Evolutionary conservation across 2,888 invertebrate genomes (phyloP).

Genomic region (Brachyopa scutellaris): DNA sequence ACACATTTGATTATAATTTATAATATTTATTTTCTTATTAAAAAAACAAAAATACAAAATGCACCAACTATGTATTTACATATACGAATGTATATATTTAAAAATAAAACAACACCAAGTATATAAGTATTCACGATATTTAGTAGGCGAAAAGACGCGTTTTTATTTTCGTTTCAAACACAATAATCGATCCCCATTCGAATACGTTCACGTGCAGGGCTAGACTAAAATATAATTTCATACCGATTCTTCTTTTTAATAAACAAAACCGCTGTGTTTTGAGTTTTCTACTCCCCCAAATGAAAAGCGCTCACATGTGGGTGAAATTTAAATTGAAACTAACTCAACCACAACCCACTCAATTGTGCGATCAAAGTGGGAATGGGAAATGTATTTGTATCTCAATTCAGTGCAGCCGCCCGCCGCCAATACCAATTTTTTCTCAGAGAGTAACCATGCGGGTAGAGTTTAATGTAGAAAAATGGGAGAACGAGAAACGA

Average conservation of each 20-base stretch:
- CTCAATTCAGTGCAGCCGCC: constrained; percentile 12
- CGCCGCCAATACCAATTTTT: background rate
- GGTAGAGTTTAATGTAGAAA: constrained; percentile 26
- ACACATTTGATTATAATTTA: constrained; percentile 10
- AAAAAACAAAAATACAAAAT: constrained; percentile 38
- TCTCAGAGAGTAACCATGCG: constrained; percentile 27
- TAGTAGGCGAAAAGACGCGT: constrained; percentile 17
- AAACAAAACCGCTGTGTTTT: constrained; percentile 61
- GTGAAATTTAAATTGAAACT: constrained; percentile 45
- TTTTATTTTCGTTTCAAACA: background rate
- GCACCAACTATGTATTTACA: constrained; percentile 9
- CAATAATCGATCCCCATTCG: constrained; percentile 72
- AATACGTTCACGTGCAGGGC: constrained; percentile 77
- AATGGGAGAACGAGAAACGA: background rate
- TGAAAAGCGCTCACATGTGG: constrained; percentile 42
- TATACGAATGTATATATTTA: constrained; percentile 43
- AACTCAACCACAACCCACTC: constrained; percentile 60
- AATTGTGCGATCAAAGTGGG: constrained; percentile 39
- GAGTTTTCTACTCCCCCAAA: constrained; percentile 77
- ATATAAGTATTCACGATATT: constrained; percentile 32
- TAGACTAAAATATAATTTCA: constrained; percentile 78
- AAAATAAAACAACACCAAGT: constrained; percentile 38
- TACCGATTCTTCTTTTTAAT: constrained; percentile 77
- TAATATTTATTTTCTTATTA: constrained; percentile 3
- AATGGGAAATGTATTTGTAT: constrained; percentile 35